Evolutionary conservation across 1,140 invertebrate genomes (phyloP).

Genomic region (Drosophila mauritiana): DNA sequence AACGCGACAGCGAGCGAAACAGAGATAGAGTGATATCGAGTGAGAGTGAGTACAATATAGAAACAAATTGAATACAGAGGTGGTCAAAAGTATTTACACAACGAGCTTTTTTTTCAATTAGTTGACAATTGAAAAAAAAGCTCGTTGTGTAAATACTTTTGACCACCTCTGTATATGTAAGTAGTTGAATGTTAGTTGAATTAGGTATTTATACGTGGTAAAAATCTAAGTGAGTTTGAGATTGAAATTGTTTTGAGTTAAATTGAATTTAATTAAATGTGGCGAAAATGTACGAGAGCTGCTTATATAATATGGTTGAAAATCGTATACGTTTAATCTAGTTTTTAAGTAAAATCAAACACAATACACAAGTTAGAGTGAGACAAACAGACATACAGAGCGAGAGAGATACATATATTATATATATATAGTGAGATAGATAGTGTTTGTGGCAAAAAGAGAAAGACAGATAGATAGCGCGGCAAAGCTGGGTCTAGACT

Average conservation of each 20-base stretch:
- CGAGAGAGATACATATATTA: conserved; percentile 55
- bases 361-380: conserved; percentile 72
- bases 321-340: conserved; percentile 64
- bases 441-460: conserved; percentile 25
- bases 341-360: conserved; percentile 55
- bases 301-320: conserved; percentile 65
- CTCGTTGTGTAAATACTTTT: too few species aligned
- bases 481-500: conserved; percentile 44
- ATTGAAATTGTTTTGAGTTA: conserved; percentile 37
- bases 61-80: conserved; percentile 53
- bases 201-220: conserved; percentile 29
- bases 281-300: conserved; percentile 62
- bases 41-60: conserved; percentile 58
- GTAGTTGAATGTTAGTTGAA: conserved; percentile 41
- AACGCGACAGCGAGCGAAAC: conserved; percentile 46
- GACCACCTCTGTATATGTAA: too few species aligned
- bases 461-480: conserved; percentile 46
- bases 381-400: conserved; percentile 70
- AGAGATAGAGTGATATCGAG: conserved; percentile 55
- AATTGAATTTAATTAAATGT: conserved; percentile 43
- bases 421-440: conserved; percentile 46
- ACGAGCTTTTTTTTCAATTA: too few species aligned
- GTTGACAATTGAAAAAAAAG: too few species aligned
- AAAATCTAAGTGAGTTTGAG: conserved; percentile 26
- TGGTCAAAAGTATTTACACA: too few species aligned